These are phyloP conservation scores for Leptopilina clavipes DNA, from an alignment of 1,140 invertebrate species.

Conservation along the genomic window DNA sequence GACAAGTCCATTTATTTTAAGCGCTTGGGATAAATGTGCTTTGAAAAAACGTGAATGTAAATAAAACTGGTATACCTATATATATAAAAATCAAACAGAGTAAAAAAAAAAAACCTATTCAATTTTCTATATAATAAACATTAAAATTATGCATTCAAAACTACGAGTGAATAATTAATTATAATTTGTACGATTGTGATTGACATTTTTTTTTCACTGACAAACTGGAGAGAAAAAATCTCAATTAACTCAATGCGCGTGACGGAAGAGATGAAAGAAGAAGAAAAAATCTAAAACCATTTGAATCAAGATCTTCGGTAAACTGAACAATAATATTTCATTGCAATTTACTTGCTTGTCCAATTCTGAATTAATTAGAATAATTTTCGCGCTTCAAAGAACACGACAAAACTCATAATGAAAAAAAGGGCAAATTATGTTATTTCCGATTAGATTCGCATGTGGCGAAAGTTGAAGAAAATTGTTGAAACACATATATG, in stretches of 20 bases:
- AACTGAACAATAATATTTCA: neutral
- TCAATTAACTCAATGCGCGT: slow-evolving; percentile 7
- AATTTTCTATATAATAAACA: neutral
- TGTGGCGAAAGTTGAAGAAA: neutral
- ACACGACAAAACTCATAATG: neutral
- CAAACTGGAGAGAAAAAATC: too few species aligned
- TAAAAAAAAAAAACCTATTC: neutral
- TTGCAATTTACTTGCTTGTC: neutral
- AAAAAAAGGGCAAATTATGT: neutral
- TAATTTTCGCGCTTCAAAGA: slow-evolving; percentile 13
- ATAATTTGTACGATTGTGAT: slow-evolving; percentile 3
- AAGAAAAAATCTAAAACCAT: neutral
- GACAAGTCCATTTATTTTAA: slow-evolving; percentile 22
- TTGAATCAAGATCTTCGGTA: neutral
- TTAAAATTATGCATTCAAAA: neutral
- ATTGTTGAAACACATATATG: too few species aligned
- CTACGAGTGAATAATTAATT: neutral
- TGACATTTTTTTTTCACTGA: neutral
- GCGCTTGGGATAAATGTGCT: neutral
- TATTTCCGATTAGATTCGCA: neutral
- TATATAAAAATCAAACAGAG: neutral
- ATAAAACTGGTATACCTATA: neutral
- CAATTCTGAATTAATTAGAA: slow-evolving; percentile 14
- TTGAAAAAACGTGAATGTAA: neutral
- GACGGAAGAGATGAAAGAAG: neutral